Evolutionary conservation across 2,888 invertebrate genomes (phyloP).

Genomic region (Odontomyia ornata): DNA sequence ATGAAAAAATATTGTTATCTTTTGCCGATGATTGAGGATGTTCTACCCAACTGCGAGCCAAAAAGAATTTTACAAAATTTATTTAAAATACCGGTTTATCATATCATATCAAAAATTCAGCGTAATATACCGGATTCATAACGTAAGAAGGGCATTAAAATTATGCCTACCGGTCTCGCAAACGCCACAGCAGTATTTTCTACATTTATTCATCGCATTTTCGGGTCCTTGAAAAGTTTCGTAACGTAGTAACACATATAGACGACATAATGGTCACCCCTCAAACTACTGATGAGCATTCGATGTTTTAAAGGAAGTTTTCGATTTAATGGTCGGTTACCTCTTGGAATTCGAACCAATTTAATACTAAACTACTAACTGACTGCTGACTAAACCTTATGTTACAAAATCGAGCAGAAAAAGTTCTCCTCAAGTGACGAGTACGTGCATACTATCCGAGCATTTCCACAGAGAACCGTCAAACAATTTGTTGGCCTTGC

Average conservation of each 20-base stretch:
- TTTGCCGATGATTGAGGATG: too few relatives aligned
- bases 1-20: too few relatives aligned
- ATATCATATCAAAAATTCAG: too few relatives aligned
- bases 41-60: too few relatives aligned
- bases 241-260: neutral
- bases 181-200: too few relatives aligned
- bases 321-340: neutral
- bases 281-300: neutral
- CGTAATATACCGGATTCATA: too few relatives aligned
- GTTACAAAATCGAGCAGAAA: neutral
- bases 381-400: neutral
- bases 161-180: slow-evolving; percentile 8
- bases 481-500: neutral
- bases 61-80: too few relatives aligned
- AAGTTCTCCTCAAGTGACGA: neutral
- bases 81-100: too few relatives aligned
- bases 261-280: neutral
- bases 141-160: neutral
- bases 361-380: neutral
- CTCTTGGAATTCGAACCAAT: too few relatives aligned
- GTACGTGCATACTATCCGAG: neutral
- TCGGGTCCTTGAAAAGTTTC: neutral
- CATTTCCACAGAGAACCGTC: neutral
- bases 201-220: too few relatives aligned
- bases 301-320: neutral